phyloP scores from a whole-genome alignment of 1,140 invertebrate species.

The Schlechtendalia chinensis region DNA sequence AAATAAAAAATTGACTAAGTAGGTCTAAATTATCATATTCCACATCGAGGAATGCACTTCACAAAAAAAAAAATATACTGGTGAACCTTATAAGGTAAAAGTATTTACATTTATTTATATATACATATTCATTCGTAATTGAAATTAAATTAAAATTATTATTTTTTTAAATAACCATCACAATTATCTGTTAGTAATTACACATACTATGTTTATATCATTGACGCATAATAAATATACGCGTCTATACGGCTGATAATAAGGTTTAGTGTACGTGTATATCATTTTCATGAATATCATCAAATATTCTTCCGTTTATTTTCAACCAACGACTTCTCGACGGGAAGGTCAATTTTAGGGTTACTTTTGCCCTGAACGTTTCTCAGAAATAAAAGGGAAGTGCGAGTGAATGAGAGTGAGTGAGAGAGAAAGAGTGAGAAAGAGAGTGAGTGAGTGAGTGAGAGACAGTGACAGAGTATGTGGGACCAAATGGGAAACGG shows the following conservation, averaged over 20 bases:
- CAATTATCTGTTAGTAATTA: too few species aligned
- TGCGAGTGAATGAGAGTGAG: not conserved
- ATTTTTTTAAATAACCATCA: too few species aligned
- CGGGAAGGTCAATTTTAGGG: slow-evolving; percentile 10
- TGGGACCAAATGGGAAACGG: too few species aligned
- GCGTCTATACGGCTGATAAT: too few species aligned
- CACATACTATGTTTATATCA: not conserved
- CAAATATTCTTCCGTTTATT: slow-evolving; percentile 1
- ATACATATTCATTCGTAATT: not conserved
- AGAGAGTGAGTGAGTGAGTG: not conserved
- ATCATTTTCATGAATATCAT: not conserved
- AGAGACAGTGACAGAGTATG: not conserved
- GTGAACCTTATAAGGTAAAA: not conserved
- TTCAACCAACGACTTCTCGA: too few species aligned
- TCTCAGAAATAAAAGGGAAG: slow-evolving; percentile 21
- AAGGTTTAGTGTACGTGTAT: not conserved
- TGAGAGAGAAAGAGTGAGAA: not conserved
- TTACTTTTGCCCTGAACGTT: slow-evolving; percentile 31
- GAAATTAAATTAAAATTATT: not conserved
- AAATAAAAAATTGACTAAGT: too few species aligned
- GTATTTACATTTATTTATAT: not conserved
- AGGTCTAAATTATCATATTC: too few species aligned
- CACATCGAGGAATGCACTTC: too few species aligned
- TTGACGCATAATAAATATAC: not conserved
- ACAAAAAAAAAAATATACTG: not conserved